Base-by-base conservation (phyloP, 2,113 vertebrate genomes). In the Scomber scombrus region DNA sequence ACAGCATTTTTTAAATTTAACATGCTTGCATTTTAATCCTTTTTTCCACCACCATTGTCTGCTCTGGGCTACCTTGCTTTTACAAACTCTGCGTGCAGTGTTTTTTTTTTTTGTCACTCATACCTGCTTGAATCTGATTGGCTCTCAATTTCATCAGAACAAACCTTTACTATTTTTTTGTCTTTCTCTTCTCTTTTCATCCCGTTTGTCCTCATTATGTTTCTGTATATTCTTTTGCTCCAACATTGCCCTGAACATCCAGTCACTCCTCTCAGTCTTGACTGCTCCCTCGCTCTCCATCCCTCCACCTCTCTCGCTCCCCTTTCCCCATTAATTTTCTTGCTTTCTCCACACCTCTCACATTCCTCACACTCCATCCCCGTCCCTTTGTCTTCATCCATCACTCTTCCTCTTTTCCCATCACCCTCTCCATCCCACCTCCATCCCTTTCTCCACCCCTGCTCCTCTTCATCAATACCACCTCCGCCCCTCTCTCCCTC, bases 381-480 rank as follows among this genome's bases (percentile, higher is more conserved):
- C 4, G 10, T 57, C 34, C 29, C 55, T 49, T 51, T 40, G 4
- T 43, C 23, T 68, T 23, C 21, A 47, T 71, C 29, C 45, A 46
- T 78, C 45, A n/a, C 51, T 62, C 49, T 75, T 23, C 19, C 10
- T 15, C 14, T 57, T 66, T 19, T n/a, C 5, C 29, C 1, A 51
- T 57, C 51, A 43, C 11, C 29, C 45, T 54, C 7, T 61, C 40
- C 49, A 45, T 54, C 58, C 23, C 21, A 71, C 56, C 34, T 65
- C 43, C 70, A 34, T 71, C 69, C 19, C 50, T 65, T 57, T 67
- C 81, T 77, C 72, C 63, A 45, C 51, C 66, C 75, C 75, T 60
- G 47, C 66, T 65, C 72, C 54, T 66, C 77, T 67, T 77, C 79
- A 75, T 87, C 78, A 75, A 51, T 58, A 68, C 60, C 68, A n/a